phyloP scores from a whole-genome alignment of 2,113 vertebrate species.

The Passer domesticus region DNA sequence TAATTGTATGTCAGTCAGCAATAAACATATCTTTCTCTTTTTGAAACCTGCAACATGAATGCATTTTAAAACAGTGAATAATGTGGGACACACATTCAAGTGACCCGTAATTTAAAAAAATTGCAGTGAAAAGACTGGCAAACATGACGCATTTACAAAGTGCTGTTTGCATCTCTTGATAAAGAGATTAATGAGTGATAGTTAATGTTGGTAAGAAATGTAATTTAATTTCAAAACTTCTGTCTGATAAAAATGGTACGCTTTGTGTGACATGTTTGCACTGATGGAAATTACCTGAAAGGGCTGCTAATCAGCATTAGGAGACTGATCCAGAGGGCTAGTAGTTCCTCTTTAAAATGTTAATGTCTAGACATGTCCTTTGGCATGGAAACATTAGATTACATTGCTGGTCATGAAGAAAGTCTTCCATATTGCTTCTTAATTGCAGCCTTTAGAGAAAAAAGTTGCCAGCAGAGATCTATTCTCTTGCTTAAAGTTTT shows the following conservation, averaged over 20 bases:
- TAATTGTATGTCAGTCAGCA: not conserved
- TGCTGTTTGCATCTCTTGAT: not conserved
- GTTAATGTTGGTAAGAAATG: not conserved
- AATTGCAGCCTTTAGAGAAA: not conserved
- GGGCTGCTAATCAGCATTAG: not conserved
- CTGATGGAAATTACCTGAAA: not conserved
- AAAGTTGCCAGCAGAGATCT: not conserved
- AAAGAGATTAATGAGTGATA: fast-evolving
- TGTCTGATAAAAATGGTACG: not conserved
- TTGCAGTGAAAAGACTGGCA: not conserved
- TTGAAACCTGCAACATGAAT: not conserved
- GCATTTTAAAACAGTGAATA: not conserved
- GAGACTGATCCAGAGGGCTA: not conserved
- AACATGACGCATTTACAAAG: not conserved
- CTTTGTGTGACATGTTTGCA: not conserved
- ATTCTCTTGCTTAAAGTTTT: not conserved
- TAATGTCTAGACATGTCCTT: not conserved
- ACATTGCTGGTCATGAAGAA: not conserved
- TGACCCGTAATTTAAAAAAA: not conserved
- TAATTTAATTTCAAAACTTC: not conserved
- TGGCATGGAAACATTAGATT: not conserved
- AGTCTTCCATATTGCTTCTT: not conserved
- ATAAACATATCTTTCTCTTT: not conserved
- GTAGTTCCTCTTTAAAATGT: not conserved
- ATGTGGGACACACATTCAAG: not conserved